Evolutionary conservation across 2,797 vertebrate species (phyloP), one percentile per base, ranked within the genome.

Genomic region (Falco naumanni): DNA sequence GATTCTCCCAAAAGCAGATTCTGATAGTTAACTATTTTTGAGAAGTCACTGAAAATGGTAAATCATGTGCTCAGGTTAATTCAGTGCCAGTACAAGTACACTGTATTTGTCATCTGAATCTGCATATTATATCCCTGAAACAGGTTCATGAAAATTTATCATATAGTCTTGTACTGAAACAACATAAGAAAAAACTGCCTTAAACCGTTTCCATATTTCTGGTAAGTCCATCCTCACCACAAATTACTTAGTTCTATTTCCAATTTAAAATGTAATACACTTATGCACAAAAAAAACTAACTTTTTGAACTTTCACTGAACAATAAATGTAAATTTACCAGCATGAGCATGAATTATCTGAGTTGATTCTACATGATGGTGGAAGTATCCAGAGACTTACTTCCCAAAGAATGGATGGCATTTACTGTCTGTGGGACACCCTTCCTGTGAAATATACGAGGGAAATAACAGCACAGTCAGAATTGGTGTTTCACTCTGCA

Each of bases 171-270:
- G 39, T 18, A 53, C 15, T 1, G 2, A 91, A 78, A 57, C 22
- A 82, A 78, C 9, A 15, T 66, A 66, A 79, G 65, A 77, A 88
- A 53, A 53, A 28, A 25, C 33, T 77, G 57, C 17, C n/a, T 28
- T 68, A 13, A 81, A 53, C 12, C 66, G 4, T 51, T 87, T 60
- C 70, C 6, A 8, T 90, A 69, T 85, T 85, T 91, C 72, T 10
- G 76, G 1, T 29, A 64, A 47, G 11, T 77, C 80, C 72, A 69
- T 43, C 43, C 33, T 93, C 70, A 76, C 66, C 60, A 48, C 18
- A 90, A 90, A 94, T 91, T 87, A 57, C 28, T 94, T 74, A 47
- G 11, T n/a, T 97, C 95, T 87, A 93, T 86, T 70, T 92, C 25
- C 10, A 78, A 66, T 78, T 91, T 87, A 92, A 78, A 95, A 93